Evolutionary conservation across 2,797 vertebrate species (phyloP).

Genomic region (Chaetodon trifasciatus): DNA sequence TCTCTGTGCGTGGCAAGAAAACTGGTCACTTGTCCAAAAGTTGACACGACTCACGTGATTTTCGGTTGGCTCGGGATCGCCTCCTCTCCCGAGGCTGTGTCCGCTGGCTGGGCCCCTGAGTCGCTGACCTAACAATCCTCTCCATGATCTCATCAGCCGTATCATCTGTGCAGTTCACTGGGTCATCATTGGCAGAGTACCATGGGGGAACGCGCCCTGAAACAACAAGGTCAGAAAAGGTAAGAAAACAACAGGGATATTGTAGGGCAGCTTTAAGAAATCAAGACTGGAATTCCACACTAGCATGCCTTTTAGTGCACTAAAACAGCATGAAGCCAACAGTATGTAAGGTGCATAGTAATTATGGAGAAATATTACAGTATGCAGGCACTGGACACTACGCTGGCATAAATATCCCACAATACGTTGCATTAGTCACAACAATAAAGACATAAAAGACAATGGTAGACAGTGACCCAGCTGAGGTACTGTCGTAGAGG

Average conservation of each 20-base stretch:
- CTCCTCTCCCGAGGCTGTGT: constrained; percentile 93
- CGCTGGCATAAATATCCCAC: too few species aligned
- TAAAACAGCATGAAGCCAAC: too few species aligned
- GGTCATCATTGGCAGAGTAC: constrained; percentile 89
- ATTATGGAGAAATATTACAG: too few species aligned
- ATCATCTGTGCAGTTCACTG: constrained; percentile 89
- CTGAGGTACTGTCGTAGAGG: too few species aligned
- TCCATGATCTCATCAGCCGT: constrained; percentile 99
- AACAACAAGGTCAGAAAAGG: neutral
- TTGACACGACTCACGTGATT: constrained; percentile 90
- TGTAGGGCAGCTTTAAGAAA: neutral
- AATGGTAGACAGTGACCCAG: too few species aligned
- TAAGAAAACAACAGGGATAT: neutral
- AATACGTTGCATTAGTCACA: too few species aligned
- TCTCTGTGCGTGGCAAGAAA: neutral
- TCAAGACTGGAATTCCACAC: neutral
- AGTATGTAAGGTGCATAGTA: too few species aligned
- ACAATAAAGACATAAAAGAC: too few species aligned
- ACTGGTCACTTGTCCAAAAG: neutral
- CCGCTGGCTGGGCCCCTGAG: constrained; percentile 94
- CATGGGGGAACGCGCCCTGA: constrained; percentile 89
- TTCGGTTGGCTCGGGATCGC: constrained; percentile 94
- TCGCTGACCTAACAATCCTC: constrained; percentile 96
- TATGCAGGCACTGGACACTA: too few species aligned
- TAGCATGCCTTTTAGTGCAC: too few species aligned